Evolutionary conservation across 2,888 invertebrate species (phyloP).

Genomic region (Onchidella celtica): DNA sequence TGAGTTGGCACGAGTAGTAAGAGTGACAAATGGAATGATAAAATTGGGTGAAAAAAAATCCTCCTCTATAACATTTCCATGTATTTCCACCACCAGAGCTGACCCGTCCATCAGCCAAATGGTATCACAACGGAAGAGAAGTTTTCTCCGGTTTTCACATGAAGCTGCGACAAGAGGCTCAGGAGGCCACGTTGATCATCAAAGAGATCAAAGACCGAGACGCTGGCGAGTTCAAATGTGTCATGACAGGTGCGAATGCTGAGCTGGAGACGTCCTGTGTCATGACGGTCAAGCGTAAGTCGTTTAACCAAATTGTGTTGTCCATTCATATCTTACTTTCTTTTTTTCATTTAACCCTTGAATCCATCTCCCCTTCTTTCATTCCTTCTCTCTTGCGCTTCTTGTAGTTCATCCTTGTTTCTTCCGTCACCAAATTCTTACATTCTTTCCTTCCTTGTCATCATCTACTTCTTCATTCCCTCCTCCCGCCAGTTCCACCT

Average conservation of each 20-base stretch:
- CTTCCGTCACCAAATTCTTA: not conserved
- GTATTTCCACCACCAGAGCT: conserved; percentile 55
- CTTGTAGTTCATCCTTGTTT: too few relatives aligned
- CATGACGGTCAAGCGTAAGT: conserved; percentile 72
- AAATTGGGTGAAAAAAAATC: too few relatives aligned
- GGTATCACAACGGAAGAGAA: conserved; percentile 71
- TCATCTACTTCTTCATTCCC: not conserved
- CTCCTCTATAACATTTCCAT: too few relatives aligned
- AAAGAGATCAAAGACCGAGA: conserved; percentile 95
- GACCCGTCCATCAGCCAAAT: conserved; percentile 63
- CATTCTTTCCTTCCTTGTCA: not conserved
- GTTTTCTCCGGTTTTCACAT: conserved; percentile 66
- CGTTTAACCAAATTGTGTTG: not conserved
- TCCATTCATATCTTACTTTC: not conserved
- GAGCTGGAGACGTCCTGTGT: conserved; percentile 83
- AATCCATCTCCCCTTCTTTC: too few relatives aligned
- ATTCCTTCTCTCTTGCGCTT: too few relatives aligned
- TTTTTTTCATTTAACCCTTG: too few relatives aligned
- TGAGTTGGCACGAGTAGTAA: too few relatives aligned
- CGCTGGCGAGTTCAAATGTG: conserved; percentile 96
- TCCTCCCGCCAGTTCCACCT: not conserved
- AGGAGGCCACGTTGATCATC: conserved; percentile 92
- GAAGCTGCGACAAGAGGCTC: conserved; percentile 67
- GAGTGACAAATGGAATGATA: too few relatives aligned
- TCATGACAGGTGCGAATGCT: conserved; percentile 95